These are phyloP conservation scores for Amphiura filiformis DNA, from an alignment of 35 echinoderm and acorn worm genomes.

Conservation along the genomic window DNA sequence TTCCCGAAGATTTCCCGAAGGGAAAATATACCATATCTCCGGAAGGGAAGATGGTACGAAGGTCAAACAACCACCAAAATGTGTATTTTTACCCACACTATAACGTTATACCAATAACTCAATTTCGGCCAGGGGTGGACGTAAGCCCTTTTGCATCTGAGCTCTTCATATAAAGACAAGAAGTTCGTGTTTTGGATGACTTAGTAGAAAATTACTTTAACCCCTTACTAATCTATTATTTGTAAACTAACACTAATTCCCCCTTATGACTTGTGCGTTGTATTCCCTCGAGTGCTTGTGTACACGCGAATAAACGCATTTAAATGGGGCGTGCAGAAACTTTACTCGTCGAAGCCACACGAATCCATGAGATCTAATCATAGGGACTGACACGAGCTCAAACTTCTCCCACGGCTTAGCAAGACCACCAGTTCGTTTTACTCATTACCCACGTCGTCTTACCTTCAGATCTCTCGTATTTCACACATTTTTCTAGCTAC, in stretches of 20 bases:
- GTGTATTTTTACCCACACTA: too few species aligned
- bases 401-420: background rate
- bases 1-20: too few species aligned
- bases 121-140: too few species aligned
- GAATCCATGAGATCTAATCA: constrained; percentile 29
- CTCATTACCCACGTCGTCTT: constrained; percentile 25
- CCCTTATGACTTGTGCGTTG: background rate
- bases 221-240: constrained; percentile 21
- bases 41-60: too few species aligned
- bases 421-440: constrained; percentile 42
- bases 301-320: constrained; percentile 11
- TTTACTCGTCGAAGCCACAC: constrained; percentile 22
- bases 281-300: constrained; percentile 2
- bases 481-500: background rate
- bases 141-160: too few species aligned
- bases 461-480: constrained; percentile 1
- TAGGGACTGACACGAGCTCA: background rate
- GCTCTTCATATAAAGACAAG: constrained; percentile 22
- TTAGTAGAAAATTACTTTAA: constrained; percentile 14
- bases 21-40: too few species aligned
- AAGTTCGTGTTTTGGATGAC: background rate
- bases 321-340: constrained; percentile 13
- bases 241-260: constrained; percentile 29
- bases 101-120: too few species aligned
- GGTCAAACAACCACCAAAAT: too few species aligned